Percentiles rank a stretch among this genome's conserved stretches.
These are phyloP conservation scores for Nettapus auritus DNA, from an alignment of 2,113 vertebrate genomes.

Conservation along the genomic window DNA sequence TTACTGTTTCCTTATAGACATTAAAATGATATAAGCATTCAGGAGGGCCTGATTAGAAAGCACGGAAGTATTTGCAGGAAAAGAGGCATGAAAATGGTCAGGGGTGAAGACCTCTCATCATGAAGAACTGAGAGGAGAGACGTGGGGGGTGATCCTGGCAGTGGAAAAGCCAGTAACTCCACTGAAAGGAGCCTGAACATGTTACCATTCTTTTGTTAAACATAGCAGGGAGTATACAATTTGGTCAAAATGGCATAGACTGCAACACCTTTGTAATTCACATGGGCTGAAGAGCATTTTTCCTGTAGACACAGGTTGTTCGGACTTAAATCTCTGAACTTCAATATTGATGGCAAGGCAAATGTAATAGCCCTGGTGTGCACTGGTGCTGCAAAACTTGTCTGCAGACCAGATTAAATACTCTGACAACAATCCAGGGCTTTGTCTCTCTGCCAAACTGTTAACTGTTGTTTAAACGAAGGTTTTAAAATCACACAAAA, in stretches of 20 bases:
- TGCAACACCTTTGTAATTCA: neutral
- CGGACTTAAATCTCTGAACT: neutral
- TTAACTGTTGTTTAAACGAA: too few relatives aligned
- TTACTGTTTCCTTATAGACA: neutral
- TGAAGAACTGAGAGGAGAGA: neutral
- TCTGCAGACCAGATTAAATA: too few relatives aligned
- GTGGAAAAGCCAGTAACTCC: neutral
- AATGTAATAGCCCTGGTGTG: too few relatives aligned
- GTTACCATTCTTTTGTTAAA: neutral
- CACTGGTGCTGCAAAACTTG: too few relatives aligned
- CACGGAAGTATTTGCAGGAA: neutral
- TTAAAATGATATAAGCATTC: neutral
- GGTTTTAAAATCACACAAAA: too few relatives aligned
- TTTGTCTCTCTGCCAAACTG: too few relatives aligned
- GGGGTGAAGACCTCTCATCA: neutral
- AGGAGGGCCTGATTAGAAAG: neutral
- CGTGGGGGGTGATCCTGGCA: neutral
- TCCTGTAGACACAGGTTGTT: neutral
- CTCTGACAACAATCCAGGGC: too few relatives aligned
- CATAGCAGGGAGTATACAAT: accelerated
- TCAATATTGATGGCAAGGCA: neutral
- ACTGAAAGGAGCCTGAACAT: accelerated
- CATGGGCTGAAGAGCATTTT: neutral
- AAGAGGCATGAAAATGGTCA: neutral
- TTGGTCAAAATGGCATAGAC: neutral